Base-by-base conservation (phyloP, 2,113 vertebrate species). In the Heptranchias perlo region DNA sequence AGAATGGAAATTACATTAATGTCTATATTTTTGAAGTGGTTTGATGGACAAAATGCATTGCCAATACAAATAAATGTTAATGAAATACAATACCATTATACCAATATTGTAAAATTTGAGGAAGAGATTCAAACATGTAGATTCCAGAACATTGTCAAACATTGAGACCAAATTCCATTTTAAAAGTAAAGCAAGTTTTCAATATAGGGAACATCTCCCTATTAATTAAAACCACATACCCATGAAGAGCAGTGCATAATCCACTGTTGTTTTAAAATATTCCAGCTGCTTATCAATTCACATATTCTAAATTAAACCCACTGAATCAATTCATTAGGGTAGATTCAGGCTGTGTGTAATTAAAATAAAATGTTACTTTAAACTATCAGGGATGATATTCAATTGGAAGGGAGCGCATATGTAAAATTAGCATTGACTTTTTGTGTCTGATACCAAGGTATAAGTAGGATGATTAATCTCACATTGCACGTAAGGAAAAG, bases 401-500 rank as follows among this genome's bases (percentile, higher is more conserved):
- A 95, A 67, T 69, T 67, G 61, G 39, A 67, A 47, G 44, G 35
- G 18, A 39, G 35, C 1, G 35, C 6, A 16, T 2, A 39, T 47
- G n/a, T 69, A 69, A 95, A 47, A 49, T n/a, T 49, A 18, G 23
- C 39, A 49, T 54, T 25, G 35, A n/a, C 61, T 16, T 64, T 89
- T 7, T 21, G 58, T 39, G 47, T 49, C 44, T 28, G 93, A 47
- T 67, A 67, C 93, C 44, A 94, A 65, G 44, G n/a, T 94, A 65
- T 23, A 67, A 94, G 93, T 4, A 14, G 3, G 64, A 49, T 31
- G 64, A 95, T 65, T 67, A 67, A 95, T 69, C 64, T 69, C 39
- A 67, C 62, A 95, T 49, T 95, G 93, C 93, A 67, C 25, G 23
- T 28, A 95, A 67, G 69, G 93, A 95, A 65, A 95, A 67, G 39